Evolutionary conservation across 2,113 vertebrate species (phyloP).

Genomic region (Hylia prasina): DNA sequence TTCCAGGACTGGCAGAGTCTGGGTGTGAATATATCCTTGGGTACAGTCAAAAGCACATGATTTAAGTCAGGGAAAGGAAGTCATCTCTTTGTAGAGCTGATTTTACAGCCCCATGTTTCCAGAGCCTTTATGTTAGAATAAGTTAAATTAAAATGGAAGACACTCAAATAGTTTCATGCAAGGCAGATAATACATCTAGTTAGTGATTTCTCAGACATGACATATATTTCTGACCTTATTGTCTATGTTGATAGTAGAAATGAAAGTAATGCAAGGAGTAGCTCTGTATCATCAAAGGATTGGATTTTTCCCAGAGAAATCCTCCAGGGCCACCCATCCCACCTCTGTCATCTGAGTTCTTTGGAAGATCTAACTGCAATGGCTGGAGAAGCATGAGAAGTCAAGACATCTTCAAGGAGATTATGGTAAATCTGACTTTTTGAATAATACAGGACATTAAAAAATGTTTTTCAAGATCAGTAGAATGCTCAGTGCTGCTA

Average conservation of each 20-base stretch:
- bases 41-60: not conserved
- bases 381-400: not conserved
- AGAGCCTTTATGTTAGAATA: not conserved
- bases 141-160: not conserved
- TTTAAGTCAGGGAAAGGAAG: not conserved
- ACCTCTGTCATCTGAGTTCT: not conserved
- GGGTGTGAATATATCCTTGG: slow-evolving; percentile 28
- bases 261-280: not conserved
- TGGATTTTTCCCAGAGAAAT: not conserved
- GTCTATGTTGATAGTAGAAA: not conserved
- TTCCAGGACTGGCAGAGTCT: slow-evolving; percentile 39
- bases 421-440: not conserved
- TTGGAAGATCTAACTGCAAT: not conserved
- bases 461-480: not conserved
- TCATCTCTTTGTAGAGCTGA: not conserved
- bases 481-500: not conserved
- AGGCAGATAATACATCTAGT: not conserved
- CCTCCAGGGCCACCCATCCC: not conserved
- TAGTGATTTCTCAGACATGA: not conserved
- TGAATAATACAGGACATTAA: not conserved
- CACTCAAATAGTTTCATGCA: not conserved
- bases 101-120: not conserved
- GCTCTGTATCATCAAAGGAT: not conserved
- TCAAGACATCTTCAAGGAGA: not conserved
- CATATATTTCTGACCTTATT: not conserved